Evolutionary conservation across 92 coral and sea anemone species (phyloP), one percentile per base, ranked within the genome.

Genomic region (Palythoa caribaeorum): DNA sequence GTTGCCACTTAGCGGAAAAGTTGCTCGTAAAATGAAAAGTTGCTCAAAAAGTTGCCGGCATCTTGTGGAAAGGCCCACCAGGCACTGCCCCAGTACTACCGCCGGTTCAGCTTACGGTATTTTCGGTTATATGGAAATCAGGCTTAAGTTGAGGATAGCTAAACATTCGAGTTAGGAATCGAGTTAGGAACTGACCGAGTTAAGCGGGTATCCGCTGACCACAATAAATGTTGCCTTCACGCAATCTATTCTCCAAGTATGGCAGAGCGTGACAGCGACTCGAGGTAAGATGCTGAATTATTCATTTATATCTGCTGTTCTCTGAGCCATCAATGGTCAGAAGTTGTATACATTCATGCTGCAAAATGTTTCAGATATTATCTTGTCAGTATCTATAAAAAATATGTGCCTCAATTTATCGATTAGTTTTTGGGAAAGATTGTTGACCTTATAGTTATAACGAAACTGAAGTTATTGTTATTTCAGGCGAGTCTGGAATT

Each of bases 331-430:
- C 53, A 73, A 38, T 38, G 54, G 77, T 40, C 53, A 39, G 77
- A 73, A 73, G 77, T 73, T 54, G 77, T 73, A 73, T 38, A 73
- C 77, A 73, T 73, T 39, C 52, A 73, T 39, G 77, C 77, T 73
- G 54, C 52, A 73, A 73, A 19, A 73, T 54, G 77, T 73, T 73
- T 73, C 77, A 19, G 54, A 40, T 73, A 54, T 73, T 73, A 73
- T 73, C 19, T 73, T 35, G 48, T 48, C 73, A 21, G 38, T 36
- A 21, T 69, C 21, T 68, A 21, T 68, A 21, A 21, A 10, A 71
- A 71, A 71, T 71, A 71, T 71, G 48, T 71, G 76, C 48, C n/a
- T 71, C 50, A 71, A 71, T 38, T 71, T 71, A 71, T 71, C 50
- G 76, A 71, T 71, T 71, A 36, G 76, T 71, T 36, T 71, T 16